Evolutionary conservation across 2,888 invertebrate species (phyloP).

Genomic region (Falcaria lacertinaria): DNA sequence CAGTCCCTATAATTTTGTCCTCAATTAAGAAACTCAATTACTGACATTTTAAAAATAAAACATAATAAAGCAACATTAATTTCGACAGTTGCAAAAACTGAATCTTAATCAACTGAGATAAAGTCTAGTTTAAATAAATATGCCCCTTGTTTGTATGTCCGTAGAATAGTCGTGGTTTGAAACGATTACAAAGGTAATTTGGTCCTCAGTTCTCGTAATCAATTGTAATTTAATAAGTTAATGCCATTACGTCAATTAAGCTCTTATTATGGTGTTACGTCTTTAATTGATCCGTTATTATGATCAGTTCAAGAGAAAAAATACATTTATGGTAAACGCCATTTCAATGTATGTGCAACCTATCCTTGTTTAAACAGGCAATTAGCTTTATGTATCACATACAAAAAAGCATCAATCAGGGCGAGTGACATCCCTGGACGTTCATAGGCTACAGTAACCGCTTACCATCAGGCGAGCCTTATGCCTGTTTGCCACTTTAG

Average conservation of each 20-base stretch:
- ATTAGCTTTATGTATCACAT: no score
- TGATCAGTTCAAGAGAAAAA: slow-evolving; percentile 23
- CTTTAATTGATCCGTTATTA: slow-evolving; percentile 53
- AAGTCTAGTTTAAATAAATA: background rate
- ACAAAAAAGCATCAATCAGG: no score
- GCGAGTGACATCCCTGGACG: no score
- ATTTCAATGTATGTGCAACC: background rate
- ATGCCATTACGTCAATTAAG: slow-evolving; percentile 64
- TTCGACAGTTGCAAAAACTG: background rate
- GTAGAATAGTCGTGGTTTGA: slow-evolving; percentile 32
- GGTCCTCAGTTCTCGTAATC: slow-evolving; percentile 61
- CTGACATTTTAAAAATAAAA: background rate
- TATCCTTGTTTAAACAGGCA: no score
- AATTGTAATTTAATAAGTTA: slow-evolving; percentile 65
- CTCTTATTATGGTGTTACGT: slow-evolving; percentile 62
- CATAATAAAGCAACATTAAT: background rate
- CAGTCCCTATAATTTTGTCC: background rate
- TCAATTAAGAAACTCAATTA: background rate
- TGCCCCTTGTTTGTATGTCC: background rate
- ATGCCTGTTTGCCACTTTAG: no score
- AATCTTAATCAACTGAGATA: background rate
- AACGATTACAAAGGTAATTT: slow-evolving; percentile 50
- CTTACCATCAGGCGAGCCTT: no score
- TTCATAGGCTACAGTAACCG: no score
- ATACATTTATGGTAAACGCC: background rate